A percentile compares a stretch with the other conserved stretches of the same genome.
Conservation (phyloP, 2,888 invertebrate species). For the Drosophila lutescens region DNA sequence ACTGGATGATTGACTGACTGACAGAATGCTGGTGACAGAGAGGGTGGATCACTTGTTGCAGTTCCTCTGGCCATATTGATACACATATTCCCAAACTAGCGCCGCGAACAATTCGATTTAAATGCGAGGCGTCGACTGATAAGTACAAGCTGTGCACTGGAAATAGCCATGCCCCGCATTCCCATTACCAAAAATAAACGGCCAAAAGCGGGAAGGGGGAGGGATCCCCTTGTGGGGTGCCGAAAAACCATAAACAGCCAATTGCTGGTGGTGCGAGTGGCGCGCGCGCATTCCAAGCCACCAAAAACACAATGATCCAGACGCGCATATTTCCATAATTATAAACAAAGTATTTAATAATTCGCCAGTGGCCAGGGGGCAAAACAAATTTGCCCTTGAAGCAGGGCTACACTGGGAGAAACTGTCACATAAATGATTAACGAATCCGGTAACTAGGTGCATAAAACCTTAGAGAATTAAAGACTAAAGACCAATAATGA, state of each 20-base stretch:
- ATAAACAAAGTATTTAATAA: conserved; percentile 27
- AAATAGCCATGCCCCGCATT: conserved; percentile 65
- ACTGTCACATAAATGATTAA: not conserved
- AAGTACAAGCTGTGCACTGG: conserved; percentile 60
- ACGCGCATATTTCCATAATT: conserved; percentile 22
- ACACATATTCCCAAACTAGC: conserved; percentile 42
- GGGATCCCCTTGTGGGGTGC: conserved; percentile 57
- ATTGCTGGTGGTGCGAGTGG: conserved; percentile 35
- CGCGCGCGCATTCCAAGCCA: conserved; percentile 60
- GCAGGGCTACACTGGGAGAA: conserved; percentile 12
- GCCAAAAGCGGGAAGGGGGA: conserved; percentile 5
- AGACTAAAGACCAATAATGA: no score
- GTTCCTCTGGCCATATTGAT: conserved; percentile 21
- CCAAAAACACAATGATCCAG: conserved; percentile 28
- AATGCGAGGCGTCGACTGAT: conserved; percentile 64
- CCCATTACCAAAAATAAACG: conserved; percentile 59
- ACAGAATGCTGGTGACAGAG: conserved; percentile 15
- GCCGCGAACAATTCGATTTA: conserved; percentile 63
- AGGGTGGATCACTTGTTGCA: conserved; percentile 56
- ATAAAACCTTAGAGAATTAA: no score
- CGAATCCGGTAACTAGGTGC: no score
- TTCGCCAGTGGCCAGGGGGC: conserved; percentile 17
- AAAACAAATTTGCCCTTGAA: conserved; percentile 48
- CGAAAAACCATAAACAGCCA: conserved; percentile 66
- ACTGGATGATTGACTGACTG: conserved; percentile 40